Percentiles rank a stretch among this genome's conserved stretches.
These are phyloP conservation scores for Lordiphosa fenestrarum DNA, from an alignment of 2,888 invertebrate genomes.

Conservation along the genomic window DNA sequence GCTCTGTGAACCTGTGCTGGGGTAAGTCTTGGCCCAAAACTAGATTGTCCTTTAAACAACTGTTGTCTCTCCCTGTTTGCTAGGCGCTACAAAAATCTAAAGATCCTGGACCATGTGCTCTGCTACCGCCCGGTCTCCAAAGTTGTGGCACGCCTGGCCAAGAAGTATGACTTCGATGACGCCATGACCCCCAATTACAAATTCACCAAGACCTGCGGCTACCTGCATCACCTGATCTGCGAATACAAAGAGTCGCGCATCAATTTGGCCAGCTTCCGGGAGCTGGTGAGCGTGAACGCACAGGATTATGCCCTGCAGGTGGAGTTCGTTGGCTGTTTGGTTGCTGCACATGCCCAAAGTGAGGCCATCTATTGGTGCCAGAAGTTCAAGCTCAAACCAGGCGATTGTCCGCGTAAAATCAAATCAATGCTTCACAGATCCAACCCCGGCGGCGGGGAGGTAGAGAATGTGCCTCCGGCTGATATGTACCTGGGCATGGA, in stretches of 20 bases:
- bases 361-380: conserved; percentile 89
- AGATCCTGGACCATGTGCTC: no score
- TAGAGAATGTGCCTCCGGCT: conserved; percentile 7
- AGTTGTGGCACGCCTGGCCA: no score
- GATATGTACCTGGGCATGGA: conserved; percentile 72
- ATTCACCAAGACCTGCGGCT: no score
- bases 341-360: conserved; percentile 83
- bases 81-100: conserved; percentile 50
- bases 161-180: no score
- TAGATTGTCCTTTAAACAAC: not conserved
- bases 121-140: no score
- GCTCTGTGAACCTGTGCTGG: conserved; percentile 82
- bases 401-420: conserved; percentile 68
- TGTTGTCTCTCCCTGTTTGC: conserved; percentile 9
- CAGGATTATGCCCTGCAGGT: conserved; percentile 83
- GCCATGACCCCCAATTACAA: no score
- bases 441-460: not conserved
- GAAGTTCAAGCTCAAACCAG: conserved; percentile 81
- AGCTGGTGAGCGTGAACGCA: conserved; percentile 88
- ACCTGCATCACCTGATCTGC: conserved; percentile 82
- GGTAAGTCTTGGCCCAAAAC: conserved; percentile 76
- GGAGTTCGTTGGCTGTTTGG: conserved; percentile 85
- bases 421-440: conserved; percentile 36
- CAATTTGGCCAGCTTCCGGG: conserved; percentile 89
- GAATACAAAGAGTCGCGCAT: conserved; percentile 88